Evolutionary conservation across 1,140 invertebrate genomes (phyloP).

Genomic region (Plutomurus gul): DNA sequence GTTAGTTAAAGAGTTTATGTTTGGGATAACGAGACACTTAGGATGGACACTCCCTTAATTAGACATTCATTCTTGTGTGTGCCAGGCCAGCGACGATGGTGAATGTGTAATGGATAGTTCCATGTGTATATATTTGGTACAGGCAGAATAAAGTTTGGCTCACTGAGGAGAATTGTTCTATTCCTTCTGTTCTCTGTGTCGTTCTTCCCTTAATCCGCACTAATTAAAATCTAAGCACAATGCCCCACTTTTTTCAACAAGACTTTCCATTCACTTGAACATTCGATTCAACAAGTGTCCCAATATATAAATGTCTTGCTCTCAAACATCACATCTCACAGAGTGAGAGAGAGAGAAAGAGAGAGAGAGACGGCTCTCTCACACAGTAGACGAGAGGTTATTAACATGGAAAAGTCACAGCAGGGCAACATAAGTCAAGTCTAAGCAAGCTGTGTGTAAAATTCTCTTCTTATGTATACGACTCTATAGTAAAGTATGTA

Average conservation of each 20-base stretch:
- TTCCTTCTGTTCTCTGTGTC: background rate
- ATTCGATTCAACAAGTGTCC: constrained; percentile 17
- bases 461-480: background rate
- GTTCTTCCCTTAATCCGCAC: constrained; percentile 16
- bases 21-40: constrained; percentile 21
- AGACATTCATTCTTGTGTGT: constrained; percentile 1
- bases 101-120: background rate
- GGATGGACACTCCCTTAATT: constrained; percentile 17
- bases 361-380: background rate
- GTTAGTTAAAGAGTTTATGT: background rate
- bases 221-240: constrained; percentile 27
- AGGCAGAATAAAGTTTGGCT: no score
- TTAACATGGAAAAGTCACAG: constrained; percentile 21
- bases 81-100: background rate
- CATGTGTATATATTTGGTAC: no score
- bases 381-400: background rate
- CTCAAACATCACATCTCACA: background rate
- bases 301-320: background rate
- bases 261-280: constrained; percentile 22
- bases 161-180: background rate
- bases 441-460: constrained; percentile 3
- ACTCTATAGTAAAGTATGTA: background rate
- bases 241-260: background rate
- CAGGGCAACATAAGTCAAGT: constrained; percentile 13
- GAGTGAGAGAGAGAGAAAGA: no score